A percentile compares a stretch with the other conserved stretches of the same genome.
phyloP scores from a whole-genome alignment of 2,888 invertebrate genomes.

The Acrobasis suavella region DNA sequence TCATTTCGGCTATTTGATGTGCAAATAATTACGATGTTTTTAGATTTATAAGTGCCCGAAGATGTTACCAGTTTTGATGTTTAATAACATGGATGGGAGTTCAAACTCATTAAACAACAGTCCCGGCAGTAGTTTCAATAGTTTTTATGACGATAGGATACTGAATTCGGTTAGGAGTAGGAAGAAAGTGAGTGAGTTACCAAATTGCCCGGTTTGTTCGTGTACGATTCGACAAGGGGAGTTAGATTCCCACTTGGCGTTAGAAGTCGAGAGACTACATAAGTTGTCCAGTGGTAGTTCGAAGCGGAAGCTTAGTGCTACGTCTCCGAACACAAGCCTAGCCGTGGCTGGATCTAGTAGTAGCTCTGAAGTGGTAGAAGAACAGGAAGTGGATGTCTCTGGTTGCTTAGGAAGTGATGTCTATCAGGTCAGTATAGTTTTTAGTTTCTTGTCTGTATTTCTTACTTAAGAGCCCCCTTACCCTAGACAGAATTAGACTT shows the following conservation, averaged over 20 bases:
- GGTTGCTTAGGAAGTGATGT: constrained; percentile 74
- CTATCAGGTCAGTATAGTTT: constrained; percentile 59
- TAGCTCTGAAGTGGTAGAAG: constrained; percentile 50
- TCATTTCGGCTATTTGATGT: constrained; percentile 46
- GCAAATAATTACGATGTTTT: constrained; percentile 60
- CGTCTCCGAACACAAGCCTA: constrained; percentile 43
- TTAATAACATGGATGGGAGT: constrained; percentile 74
- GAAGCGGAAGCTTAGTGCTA: constrained; percentile 66
- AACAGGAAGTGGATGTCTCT: constrained; percentile 62
- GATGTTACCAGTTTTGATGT: constrained; percentile 74
- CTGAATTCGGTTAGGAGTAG: constrained; percentile 80
- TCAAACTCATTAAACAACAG: constrained; percentile 58
- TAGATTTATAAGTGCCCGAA: constrained; percentile 61
- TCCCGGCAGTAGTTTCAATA: constrained; percentile 51
- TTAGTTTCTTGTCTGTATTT: no score
- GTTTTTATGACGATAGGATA: constrained; percentile 68
- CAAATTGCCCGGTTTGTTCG: constrained; percentile 95
- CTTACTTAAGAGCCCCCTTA: no score
- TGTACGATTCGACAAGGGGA: constrained; percentile 91
- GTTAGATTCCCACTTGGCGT: constrained; percentile 90
- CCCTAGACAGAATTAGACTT: no score
- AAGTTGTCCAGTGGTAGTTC: constrained; percentile 59
- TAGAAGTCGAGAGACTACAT: constrained; percentile 85
- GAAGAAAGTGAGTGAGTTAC: constrained; percentile 84
- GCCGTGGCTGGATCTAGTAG: constrained; percentile 61